Evolutionary conservation across 2,888 invertebrate species (phyloP), one percentile per base, ranked within the genome.

Genomic region (Mamestra brassicae): DNA sequence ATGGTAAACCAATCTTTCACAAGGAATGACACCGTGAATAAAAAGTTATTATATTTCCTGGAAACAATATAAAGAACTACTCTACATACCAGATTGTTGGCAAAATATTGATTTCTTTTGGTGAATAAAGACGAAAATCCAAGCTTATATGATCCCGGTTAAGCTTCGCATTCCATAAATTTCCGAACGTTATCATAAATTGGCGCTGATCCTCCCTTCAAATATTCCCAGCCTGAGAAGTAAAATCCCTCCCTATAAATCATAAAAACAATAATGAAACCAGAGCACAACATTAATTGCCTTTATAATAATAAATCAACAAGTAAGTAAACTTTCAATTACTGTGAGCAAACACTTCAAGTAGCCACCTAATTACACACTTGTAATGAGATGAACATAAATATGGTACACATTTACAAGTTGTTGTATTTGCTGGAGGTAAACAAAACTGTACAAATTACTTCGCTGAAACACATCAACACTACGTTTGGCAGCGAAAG

Each of bases 401-500:
- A 77, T 65, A 50, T 52, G 5, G 45, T 1, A 47, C 4, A 47
- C 13, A 47, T 38, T 36, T 13, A 71, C 50, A 52, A 64, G 50
- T 36, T 57, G 38, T 45, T 64, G 17, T 81, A 64, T 67, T 71
- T 77, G 60, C 45, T 5, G 2, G 52, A 45, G 34, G 70, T 68
- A 78, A 77, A 78, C 78, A 71, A 54, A 36, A 55, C 52, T 15
- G 63, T 42, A 71, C 83, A 60, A 71, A 71, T 61, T 57, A 61
- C 72, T 52, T 64, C 54, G 34, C 83, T 68, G 78, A 61, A 71
- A 83, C 61, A 77, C 45, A 77, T 82, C 83, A 71, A 71, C 78
- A 68, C 55, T 64, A 50, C 45, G 42, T 78, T 82, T 80, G 81
- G 63, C 62, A 70, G 11, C 11, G 13, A 63, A 71, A 63, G 36